Evolutionary conservation across 2,888 invertebrate species (phyloP).

Genomic region (Rhynchonema sp.): DNA sequence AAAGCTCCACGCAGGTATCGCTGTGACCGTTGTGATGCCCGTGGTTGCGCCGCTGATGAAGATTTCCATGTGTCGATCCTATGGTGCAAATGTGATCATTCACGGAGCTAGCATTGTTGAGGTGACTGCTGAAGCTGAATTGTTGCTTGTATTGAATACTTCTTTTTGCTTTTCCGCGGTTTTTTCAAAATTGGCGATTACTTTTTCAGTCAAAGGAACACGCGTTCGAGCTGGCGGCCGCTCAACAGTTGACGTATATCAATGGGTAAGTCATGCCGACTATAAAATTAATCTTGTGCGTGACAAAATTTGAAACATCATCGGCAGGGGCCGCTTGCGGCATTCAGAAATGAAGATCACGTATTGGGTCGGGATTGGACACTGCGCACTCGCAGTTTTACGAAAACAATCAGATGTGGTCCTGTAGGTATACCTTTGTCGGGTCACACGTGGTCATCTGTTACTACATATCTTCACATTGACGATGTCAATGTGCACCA

Average conservation of each 20-base stretch:
- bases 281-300: no score
- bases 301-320: no score
- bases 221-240: slow-evolving; percentile 54
- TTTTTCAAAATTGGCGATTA: slow-evolving; percentile 1
- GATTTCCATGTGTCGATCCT: slow-evolving; percentile 62
- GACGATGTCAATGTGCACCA: no score
- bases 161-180: not conserved
- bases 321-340: no score
- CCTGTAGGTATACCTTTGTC: no score
- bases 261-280: slow-evolving; percentile 62
- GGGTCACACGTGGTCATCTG: no score
- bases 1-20: slow-evolving; percentile 33
- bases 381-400: no score
- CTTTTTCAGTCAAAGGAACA: slow-evolving; percentile 44
- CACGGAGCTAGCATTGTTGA: slow-evolving; percentile 39
- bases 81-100: slow-evolving; percentile 62
- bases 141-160: not conserved
- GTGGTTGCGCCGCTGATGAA: slow-evolving; percentile 86
- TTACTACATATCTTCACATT: no score
- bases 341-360: no score
- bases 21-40: slow-evolving; percentile 81
- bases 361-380: no score
- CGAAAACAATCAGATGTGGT: no score
- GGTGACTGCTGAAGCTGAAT: slow-evolving; percentile 1
- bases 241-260: slow-evolving; percentile 54